These are phyloP conservation scores for Rhinophrynus dorsalis DNA, from an alignment of 2,797 vertebrate species.

Conservation along the genomic window DNA sequence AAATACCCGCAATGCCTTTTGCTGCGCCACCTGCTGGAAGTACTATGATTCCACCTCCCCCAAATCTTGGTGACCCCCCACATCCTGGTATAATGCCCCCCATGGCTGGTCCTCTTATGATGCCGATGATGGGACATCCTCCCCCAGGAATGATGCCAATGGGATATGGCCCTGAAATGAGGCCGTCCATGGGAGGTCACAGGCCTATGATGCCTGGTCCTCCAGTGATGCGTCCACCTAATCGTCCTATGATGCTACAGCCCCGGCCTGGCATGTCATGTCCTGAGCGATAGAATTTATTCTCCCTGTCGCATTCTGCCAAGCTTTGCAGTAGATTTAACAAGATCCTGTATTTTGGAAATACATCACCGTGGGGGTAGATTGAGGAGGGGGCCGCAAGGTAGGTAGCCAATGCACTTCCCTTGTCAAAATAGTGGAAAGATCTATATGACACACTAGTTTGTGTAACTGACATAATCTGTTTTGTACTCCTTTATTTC, in stretches of 20 bases:
- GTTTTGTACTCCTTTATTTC: too few species aligned
- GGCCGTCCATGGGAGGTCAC: slow-evolving; percentile 94
- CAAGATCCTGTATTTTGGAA: too few species aligned
- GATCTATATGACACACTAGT: too few species aligned
- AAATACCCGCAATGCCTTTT: too few species aligned
- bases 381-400: too few species aligned
- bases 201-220: slow-evolving; percentile 99
- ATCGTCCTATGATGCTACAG: slow-evolving; percentile 94
- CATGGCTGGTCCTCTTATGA: slow-evolving; percentile 97
- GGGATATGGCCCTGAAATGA: slow-evolving; percentile 89
- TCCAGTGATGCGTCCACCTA: slow-evolving; percentile 94
- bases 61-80: slow-evolving; percentile 90
- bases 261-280: slow-evolving; percentile 91
- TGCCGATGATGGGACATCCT: slow-evolving; percentile 98
- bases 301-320: too few species aligned
- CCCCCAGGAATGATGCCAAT: slow-evolving; percentile 97
- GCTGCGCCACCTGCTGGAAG: too few species aligned
- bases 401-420: too few species aligned
- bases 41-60: too few species aligned
- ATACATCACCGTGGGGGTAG: too few species aligned
- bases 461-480: too few species aligned
- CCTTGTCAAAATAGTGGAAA: too few species aligned
- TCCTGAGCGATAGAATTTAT: slow-evolving; percentile 91
- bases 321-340: not conserved
- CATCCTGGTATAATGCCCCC: slow-evolving; percentile 96